Evolutionary conservation across 2,888 invertebrate genomes (phyloP).

Genomic region (Brassicogethes aeneus): DNA sequence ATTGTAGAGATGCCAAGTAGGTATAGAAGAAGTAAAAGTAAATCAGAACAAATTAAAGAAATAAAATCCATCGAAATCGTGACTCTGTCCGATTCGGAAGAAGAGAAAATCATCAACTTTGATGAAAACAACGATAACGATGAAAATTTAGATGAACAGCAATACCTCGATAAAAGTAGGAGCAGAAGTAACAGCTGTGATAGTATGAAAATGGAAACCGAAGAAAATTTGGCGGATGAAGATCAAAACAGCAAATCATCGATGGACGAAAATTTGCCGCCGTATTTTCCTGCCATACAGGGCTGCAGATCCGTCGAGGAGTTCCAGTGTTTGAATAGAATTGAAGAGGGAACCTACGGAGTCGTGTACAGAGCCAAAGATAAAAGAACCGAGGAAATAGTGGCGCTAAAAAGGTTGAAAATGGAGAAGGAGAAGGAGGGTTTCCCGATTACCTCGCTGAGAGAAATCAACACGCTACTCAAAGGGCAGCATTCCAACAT

Average conservation of each 20-base stretch:
- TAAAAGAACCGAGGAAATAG: constrained; percentile 92
- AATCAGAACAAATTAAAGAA: too few species aligned
- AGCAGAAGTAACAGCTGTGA: not conserved
- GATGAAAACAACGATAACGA: too few species aligned
- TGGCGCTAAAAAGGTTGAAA: constrained; percentile 92
- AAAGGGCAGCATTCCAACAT: constrained; percentile 94
- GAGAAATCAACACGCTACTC: constrained; percentile 94
- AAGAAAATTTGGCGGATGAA: constrained; percentile 15
- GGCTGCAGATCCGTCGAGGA: constrained; percentile 91
- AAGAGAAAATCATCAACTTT: too few species aligned
- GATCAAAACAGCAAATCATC: constrained; percentile 13
- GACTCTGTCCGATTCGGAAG: too few species aligned
- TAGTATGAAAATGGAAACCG: not conserved
- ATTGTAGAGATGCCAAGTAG: too few species aligned
- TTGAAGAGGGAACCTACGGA: constrained; percentile 95
- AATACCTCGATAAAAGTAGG: too few species aligned
- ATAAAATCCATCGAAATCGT: too few species aligned
- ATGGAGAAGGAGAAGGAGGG: constrained; percentile 99
- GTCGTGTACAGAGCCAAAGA: constrained; percentile 94
- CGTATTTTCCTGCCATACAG: constrained; percentile 54
- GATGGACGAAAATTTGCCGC: constrained; percentile 54
- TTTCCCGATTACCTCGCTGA: constrained; percentile 93
- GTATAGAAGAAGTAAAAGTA: too few species aligned
- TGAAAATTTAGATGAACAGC: too few species aligned
- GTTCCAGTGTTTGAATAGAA: constrained; percentile 92